phyloP scores from a whole-genome alignment of 1,140 invertebrate genomes.

The Sycophaga agraensis region DNA sequence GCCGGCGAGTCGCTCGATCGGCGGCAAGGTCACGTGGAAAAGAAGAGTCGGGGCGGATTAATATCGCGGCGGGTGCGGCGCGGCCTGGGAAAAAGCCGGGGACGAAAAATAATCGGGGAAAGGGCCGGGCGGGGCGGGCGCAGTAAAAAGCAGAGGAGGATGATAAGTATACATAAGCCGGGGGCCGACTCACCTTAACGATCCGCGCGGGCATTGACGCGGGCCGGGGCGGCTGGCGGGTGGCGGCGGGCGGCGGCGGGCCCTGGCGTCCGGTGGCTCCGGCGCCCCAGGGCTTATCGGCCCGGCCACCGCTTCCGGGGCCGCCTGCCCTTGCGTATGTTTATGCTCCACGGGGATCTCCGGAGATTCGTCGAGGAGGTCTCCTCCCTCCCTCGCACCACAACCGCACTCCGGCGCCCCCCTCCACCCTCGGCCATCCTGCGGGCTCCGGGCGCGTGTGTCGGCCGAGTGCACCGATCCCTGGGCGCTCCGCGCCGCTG shows the following conservation, averaged over 20 bases:
- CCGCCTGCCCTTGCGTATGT: constrained; percentile 56
- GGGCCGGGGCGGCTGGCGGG: constrained; percentile 23
- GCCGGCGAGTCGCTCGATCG: too few relatives aligned
- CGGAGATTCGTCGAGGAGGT: constrained; percentile 52
- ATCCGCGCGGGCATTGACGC: constrained; percentile 32
- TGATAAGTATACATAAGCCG: constrained; percentile 24
- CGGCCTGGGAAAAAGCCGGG: too few relatives aligned
- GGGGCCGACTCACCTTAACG: constrained; percentile 31
- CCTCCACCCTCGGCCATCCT: constrained; percentile 13
- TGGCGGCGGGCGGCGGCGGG: constrained; percentile 26
- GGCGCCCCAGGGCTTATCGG: neutral
- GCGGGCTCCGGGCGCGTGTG: too few relatives aligned
- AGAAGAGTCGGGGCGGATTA: too few relatives aligned
- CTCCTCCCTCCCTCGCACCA: constrained; percentile 50
- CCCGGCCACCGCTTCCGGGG: constrained; percentile 20
- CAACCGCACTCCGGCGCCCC: constrained; percentile 23
- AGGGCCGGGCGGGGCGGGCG: too few relatives aligned
- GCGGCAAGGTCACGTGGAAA: too few relatives aligned
- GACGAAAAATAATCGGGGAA: too few relatives aligned
- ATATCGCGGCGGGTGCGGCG: too few relatives aligned
- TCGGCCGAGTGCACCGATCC: constrained; percentile 43
- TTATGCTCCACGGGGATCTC: constrained; percentile 54
- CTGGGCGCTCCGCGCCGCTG: too few relatives aligned
- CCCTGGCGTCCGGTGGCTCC: constrained; percentile 8
- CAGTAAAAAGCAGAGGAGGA: constrained; percentile 5